phyloP scores from a whole-genome alignment of 2,113 vertebrate genomes.

The Tamias sibiricus region DNA sequence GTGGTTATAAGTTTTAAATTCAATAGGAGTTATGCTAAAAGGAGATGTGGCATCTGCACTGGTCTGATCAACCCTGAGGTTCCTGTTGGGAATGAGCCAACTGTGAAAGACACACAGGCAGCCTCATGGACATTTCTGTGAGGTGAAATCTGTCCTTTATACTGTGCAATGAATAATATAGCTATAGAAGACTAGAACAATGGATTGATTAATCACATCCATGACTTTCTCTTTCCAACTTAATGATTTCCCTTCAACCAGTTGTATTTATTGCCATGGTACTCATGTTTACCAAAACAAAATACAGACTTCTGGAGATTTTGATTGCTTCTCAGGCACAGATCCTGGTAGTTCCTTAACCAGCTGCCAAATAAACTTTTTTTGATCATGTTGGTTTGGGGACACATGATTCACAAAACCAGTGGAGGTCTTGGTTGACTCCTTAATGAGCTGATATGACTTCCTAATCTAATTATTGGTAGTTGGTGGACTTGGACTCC shows the following conservation, averaged over 20 bases:
- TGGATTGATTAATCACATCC: not conserved
- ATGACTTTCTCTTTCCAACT: not conserved
- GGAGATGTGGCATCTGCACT: not conserved
- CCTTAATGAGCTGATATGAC: not conserved
- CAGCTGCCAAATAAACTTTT: not conserved
- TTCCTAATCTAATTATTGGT: not conserved
- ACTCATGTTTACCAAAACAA: not conserved
- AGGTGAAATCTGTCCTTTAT: not conserved
- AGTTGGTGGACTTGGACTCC: not conserved
- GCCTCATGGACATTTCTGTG: not conserved
- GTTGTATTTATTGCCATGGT: not conserved
- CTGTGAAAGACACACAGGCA: not conserved
- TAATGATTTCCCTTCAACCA: not conserved
- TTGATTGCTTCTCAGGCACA: not conserved
- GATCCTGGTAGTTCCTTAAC: not conserved
- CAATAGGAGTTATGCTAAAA: not conserved
- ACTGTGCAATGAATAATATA: too few relatives aligned
- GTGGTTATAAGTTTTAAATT: slow-evolving; percentile 30
- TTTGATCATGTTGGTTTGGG: not conserved
- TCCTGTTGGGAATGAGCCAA: not conserved
- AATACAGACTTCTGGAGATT: not conserved
- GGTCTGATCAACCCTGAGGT: not conserved
- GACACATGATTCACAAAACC: not conserved
- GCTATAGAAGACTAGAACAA: not conserved
- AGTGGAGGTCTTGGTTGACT: not conserved